Conservation (phyloP, 92 coral and sea anemone genomes). For the Palythoa grandis region DNA sequence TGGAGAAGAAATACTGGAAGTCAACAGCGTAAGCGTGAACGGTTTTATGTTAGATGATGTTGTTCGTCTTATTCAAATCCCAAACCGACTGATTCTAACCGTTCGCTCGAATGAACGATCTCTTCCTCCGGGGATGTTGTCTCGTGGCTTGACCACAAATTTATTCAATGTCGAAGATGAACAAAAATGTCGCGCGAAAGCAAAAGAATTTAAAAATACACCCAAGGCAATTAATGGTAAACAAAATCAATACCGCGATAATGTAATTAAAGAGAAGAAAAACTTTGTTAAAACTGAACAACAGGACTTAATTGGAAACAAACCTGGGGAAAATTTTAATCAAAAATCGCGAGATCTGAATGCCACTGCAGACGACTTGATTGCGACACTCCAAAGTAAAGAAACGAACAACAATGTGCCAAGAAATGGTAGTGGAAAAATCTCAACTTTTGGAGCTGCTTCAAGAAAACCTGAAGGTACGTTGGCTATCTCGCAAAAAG, state of each 20-base stretch:
- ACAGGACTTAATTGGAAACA: background rate
- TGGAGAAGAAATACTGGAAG: slow-evolving; percentile 92
- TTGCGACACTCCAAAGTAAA: slow-evolving; percentile 55
- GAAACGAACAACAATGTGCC: slow-evolving; percentile 12
- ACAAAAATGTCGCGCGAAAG: slow-evolving; percentile 23
- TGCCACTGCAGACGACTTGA: slow-evolving; percentile 61
- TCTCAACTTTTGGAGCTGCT: background rate
- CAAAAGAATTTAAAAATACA: slow-evolving; percentile 19
- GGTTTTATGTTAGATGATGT: slow-evolving; percentile 84
- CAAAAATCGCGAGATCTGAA: slow-evolving; percentile 13
- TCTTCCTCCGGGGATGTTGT: slow-evolving; percentile 22
- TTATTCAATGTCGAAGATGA: slow-evolving; percentile 11
- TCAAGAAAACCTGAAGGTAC: background rate
- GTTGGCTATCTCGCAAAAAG: background rate
- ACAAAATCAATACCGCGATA: slow-evolving; percentile 32
- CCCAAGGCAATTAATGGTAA: slow-evolving; percentile 33
- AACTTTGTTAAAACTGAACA: background rate
- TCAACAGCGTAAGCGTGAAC: slow-evolving; percentile 74
- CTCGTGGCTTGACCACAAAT: background rate
- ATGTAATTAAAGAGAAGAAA: slow-evolving; percentile 1
- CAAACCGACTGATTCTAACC: slow-evolving; percentile 75
- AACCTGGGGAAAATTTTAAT: slow-evolving; percentile 56
- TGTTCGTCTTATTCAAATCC: slow-evolving; percentile 92
- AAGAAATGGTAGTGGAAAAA: background rate
- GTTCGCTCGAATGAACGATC: slow-evolving; percentile 35